Evolutionary conservation across 2,888 invertebrate genomes (phyloP).

Genomic region (Epicampocera succincta): DNA sequence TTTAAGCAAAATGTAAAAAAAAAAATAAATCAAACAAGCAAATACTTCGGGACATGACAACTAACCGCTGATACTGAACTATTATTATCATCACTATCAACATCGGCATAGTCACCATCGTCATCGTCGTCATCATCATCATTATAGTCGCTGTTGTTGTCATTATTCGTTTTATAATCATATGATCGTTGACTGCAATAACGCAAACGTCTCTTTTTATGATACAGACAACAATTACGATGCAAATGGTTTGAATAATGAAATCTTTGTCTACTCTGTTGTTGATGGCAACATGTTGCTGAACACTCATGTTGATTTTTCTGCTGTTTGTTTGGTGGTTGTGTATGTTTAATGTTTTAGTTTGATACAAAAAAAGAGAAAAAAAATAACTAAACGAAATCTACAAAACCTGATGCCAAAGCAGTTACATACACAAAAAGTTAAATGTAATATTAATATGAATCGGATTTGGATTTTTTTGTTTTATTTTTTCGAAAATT

Average conservation of each 20-base stretch:
- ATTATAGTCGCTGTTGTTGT: constrained; percentile 53
- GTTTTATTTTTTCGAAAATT: not conserved
- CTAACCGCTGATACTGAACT: constrained; percentile 76
- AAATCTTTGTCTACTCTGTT: constrained; percentile 45
- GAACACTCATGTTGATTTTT: constrained; percentile 40
- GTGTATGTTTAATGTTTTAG: constrained; percentile 26
- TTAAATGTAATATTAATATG: too few relatives aligned
- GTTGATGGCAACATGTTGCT: constrained; percentile 59
- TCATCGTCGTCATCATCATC: constrained; percentile 62
- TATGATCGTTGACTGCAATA: constrained; percentile 49
- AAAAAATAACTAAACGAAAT: constrained; percentile 27
- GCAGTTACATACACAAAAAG: too few relatives aligned
- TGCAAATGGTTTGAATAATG: constrained; percentile 48
- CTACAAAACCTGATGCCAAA: constrained; percentile 41
- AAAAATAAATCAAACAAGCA: constrained; percentile 67
- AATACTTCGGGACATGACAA: constrained; percentile 67
- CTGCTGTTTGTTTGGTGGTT: constrained; percentile 63
- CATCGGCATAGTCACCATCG: constrained; percentile 71
- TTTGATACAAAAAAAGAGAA: constrained; percentile 13
- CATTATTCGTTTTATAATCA: constrained; percentile 31
- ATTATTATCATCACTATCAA: constrained; percentile 63
- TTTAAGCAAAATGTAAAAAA: constrained; percentile 53
- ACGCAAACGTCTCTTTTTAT: constrained; percentile 55
- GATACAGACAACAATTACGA: constrained; percentile 62
- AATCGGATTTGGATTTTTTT: too few relatives aligned